Percentiles rank a stretch among this genome's conserved stretches.
Conservation (phyloP, 2,888 invertebrate genomes). For the Spilarctia lutea region DNA sequence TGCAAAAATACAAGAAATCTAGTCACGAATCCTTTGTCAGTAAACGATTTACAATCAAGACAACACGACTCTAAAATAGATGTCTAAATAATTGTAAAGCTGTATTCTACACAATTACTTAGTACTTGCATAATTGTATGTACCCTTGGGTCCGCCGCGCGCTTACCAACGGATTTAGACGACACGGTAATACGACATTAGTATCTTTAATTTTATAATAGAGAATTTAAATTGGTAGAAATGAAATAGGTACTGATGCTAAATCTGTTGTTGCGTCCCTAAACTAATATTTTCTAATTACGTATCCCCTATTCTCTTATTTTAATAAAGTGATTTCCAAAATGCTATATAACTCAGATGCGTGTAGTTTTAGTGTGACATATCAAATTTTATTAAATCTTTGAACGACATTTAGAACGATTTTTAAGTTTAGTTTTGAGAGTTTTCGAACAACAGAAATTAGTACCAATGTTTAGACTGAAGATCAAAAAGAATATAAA, state of each 20-base stretch:
- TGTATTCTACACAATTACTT: neutral
- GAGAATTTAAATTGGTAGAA: neutral
- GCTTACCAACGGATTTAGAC: neutral
- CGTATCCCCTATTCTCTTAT: too few species aligned
- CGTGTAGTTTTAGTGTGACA: too few species aligned
- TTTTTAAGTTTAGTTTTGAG: too few species aligned
- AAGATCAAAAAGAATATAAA: too few species aligned
- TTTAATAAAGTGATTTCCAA: too few species aligned
- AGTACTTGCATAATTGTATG: neutral
- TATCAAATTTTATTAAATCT: too few species aligned
- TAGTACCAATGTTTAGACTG: too few species aligned
- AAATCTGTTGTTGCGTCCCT: too few species aligned
- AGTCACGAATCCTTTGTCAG: constrained; percentile 19
- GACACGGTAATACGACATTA: neutral
- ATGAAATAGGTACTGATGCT: neutral
- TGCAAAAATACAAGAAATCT: constrained; percentile 3
- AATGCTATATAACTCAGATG: too few species aligned
- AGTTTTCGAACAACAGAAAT: too few species aligned
- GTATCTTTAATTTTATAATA: neutral
- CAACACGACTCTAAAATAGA: neutral
- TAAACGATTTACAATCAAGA: neutral
- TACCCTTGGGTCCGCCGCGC: neutral
- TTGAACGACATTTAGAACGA: too few species aligned
- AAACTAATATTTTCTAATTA: too few species aligned
- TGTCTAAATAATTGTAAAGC: neutral